Evolutionary conservation across 2,888 invertebrate genomes (phyloP), one percentile per base, ranked within the genome.

Genomic region (Congeria kusceri): DNA sequence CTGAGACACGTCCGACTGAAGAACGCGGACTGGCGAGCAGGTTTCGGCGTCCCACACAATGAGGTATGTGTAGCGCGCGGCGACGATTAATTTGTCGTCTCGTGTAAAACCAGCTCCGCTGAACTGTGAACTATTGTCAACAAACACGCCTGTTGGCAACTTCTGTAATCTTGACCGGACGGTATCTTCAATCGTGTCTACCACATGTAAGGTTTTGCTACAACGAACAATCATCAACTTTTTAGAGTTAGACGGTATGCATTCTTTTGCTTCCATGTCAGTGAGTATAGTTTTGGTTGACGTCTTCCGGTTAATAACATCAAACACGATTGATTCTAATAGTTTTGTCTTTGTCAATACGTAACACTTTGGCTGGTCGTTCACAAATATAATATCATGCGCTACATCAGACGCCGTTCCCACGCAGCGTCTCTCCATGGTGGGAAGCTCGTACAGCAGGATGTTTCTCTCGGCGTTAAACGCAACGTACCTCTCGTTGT

Each of bases 61-160:
- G 5, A 92, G 76, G 67, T 90, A 91, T 4, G 89, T 91, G 81
- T 89, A 87, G 27, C 91, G 73, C 13, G 89, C 83, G 0, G 89
- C 92, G 2, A 91, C 86, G 9, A 92, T 80, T 73, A 89, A 69
- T 1, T 65, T 77, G 71, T 91, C 91, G 49, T 89, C 84, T 0
- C 86, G 85, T 7, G 89, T 86, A 72, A 92, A 92, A 0, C 87
- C 90, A 5, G 91, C 91, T 0, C 89, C 91, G 5, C 86, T 86
- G 74, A 91, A 92, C 3, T 80, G 78, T 1, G 91, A 88, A 58
- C 84, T 84, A 2, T 77, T 85, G 59, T 91, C 91, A 9, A 88
- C 79, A 67, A 90, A 89, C 7, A 90, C 86, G 0, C 88, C 89
- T 23, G 87, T 72, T 0, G 91, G 91, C 29, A 90, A 85, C 49